phyloP scores from a whole-genome alignment of 2,888 invertebrate species.

The Rhynchonema sp. region DNA sequence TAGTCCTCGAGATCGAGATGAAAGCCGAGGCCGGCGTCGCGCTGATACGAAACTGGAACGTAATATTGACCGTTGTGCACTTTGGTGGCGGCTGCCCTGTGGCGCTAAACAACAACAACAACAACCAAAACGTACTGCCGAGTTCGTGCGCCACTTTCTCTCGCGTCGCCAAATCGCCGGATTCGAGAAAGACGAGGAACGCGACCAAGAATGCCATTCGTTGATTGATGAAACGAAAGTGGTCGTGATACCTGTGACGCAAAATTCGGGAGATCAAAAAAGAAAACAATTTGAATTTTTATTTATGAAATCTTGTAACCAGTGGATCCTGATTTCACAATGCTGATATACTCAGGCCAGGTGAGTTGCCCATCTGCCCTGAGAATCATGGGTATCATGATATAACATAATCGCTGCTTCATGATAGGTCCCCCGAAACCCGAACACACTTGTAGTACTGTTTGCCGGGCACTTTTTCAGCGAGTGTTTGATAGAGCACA shows the following conservation, averaged over 20 bases:
- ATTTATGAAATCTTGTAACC: too few species aligned
- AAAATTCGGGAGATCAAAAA: too few species aligned
- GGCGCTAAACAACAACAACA: too few species aligned
- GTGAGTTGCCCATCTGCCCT: too few species aligned
- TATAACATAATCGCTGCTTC: neutral
- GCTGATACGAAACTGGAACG: neutral
- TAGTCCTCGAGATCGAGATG: slow-evolving; percentile 79
- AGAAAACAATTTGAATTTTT: too few species aligned
- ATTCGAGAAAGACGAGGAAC: slow-evolving; percentile 57
- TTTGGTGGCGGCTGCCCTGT: too few species aligned
- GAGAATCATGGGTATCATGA: too few species aligned
- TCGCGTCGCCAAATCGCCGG: slow-evolving; percentile 50
- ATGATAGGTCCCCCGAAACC: neutral
- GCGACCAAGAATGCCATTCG: slow-evolving; percentile 55
- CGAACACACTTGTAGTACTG: slow-evolving; percentile 5
- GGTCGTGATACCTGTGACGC: slow-evolving; percentile 51
- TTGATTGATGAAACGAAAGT: slow-evolving; percentile 65
- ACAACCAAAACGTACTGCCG: slow-evolving; percentile 47
- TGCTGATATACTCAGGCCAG: too few species aligned
- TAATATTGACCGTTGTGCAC: neutral
- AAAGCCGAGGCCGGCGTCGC: slow-evolving; percentile 46
- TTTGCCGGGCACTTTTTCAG: neutral
- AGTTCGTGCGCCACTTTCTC: slow-evolving; percentile 55
- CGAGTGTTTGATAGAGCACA: slow-evolving; percentile 21
- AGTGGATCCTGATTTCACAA: too few species aligned